phyloP scores from a whole-genome alignment of 2,888 invertebrate genomes.

The Pharmacophagus antenor region DNA sequence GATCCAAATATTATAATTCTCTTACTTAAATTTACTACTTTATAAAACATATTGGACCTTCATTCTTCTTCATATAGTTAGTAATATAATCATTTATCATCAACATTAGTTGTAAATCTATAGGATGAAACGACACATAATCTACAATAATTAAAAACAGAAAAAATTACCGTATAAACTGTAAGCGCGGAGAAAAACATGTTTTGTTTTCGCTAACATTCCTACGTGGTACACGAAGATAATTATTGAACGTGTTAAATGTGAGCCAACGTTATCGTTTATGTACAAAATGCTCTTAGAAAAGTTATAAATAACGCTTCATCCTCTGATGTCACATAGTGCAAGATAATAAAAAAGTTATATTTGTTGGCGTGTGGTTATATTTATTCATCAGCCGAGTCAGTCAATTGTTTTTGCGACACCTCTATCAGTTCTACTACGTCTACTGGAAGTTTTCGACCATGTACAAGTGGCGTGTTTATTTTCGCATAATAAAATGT shows the following conservation, averaged over 20 bases:
- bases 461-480: constrained; percentile 13
- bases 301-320: constrained; percentile 25
- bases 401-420: constrained; percentile 1
- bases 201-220: constrained; percentile 8
- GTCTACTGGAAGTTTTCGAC: neutral
- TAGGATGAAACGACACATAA: no score
- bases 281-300: constrained; percentile 27
- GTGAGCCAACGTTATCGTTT: constrained; percentile 15
- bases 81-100: no score
- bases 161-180: neutral
- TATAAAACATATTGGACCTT: no score
- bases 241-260: constrained; percentile 18
- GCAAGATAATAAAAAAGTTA: constrained; percentile 24
- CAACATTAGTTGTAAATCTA: no score
- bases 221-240: constrained; percentile 5
- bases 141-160: neutral
- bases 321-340: constrained; percentile 25
- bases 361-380: constrained; percentile 21
- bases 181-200: constrained; percentile 4
- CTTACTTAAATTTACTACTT: no score
- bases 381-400: constrained; percentile 15
- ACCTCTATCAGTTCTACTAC: neutral
- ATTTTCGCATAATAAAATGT: neutral
- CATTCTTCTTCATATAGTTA: no score
- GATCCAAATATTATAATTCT: no score